Conservation (phyloP, 2,888 invertebrate species). For the Synergus laeviventris region DNA sequence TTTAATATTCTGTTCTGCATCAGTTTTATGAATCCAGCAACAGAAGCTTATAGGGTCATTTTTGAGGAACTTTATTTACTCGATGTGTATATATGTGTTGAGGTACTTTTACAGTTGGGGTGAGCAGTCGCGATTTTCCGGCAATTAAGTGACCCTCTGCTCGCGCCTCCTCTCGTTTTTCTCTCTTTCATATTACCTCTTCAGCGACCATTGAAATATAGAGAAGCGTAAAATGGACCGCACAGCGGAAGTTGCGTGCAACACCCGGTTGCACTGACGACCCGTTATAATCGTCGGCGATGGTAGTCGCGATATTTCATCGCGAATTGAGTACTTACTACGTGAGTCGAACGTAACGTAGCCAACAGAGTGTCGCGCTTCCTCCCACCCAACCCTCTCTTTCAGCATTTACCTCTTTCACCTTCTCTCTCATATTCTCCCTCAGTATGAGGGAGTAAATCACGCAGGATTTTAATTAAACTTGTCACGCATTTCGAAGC, state of each 20-base stretch:
- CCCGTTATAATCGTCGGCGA: constrained; percentile 65
- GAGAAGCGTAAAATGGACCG: constrained; percentile 50
- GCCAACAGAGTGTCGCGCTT: constrained; percentile 61
- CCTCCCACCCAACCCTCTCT: constrained; percentile 50
- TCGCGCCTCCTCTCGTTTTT: constrained; percentile 42
- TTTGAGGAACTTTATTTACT: constrained; percentile 29
- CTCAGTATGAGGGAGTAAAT: constrained; percentile 64
- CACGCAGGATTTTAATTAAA: constrained; percentile 72
- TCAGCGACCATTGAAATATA: constrained; percentile 47
- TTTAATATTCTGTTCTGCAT: not conserved
- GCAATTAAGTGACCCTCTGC: constrained; percentile 53
- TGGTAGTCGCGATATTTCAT: constrained; percentile 68
- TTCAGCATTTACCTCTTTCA: constrained; percentile 40
- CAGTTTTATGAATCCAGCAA: not conserved
- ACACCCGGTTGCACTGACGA: constrained; percentile 63
- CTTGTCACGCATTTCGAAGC: constrained; percentile 70
- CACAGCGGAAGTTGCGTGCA: constrained; percentile 67
- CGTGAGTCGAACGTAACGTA: constrained; percentile 66
- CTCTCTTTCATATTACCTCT: constrained; percentile 43
- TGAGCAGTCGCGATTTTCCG: constrained; percentile 46
- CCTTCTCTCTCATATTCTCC: constrained; percentile 40
- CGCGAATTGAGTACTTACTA: constrained; percentile 69
- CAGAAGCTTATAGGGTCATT: not conserved
- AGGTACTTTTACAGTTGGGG: constrained; percentile 35
- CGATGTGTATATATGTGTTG: constrained; percentile 2